Conservation (phyloP, 2,888 invertebrate species). For the Allophyes oxyacanthae region DNA sequence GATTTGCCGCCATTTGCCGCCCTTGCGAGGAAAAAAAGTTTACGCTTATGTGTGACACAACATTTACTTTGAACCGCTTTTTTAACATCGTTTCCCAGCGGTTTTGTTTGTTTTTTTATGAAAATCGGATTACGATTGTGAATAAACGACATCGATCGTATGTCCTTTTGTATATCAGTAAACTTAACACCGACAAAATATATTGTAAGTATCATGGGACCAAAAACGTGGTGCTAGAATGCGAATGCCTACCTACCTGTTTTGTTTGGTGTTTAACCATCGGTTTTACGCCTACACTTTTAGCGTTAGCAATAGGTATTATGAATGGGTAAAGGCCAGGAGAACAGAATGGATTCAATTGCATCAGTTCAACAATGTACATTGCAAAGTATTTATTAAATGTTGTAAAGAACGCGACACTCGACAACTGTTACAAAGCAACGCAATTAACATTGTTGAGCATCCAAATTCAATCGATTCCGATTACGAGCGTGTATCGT, state of each 20-base stretch:
- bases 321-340: too few species aligned
- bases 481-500: too few species aligned
- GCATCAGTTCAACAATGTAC: too few species aligned
- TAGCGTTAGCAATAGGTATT: slow-evolving; percentile 9
- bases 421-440: too few species aligned
- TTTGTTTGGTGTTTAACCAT: too few species aligned
- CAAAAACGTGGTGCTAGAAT: background rate
- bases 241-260: too few species aligned
- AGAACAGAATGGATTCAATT: too few species aligned
- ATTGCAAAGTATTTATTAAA: too few species aligned
- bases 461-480: too few species aligned
- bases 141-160: slow-evolving; percentile 4
- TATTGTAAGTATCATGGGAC: slow-evolving; percentile 3
- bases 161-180: slow-evolving; percentile 19
- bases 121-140: slow-evolving; percentile 61
- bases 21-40: slow-evolving; percentile 66
- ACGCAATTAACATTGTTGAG: too few species aligned
- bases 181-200: slow-evolving; percentile 18
- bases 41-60: slow-evolving; percentile 65
- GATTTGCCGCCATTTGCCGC: slow-evolving; percentile 67
- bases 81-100: slow-evolving; percentile 55
- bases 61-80: slow-evolving; percentile 68
- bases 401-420: too few species aligned
- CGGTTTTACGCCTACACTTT: slow-evolving; percentile 14
- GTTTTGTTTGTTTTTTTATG: slow-evolving; percentile 52